Evolutionary conservation across 2,797 vertebrate genomes (phyloP).

Genomic region (Perodicticus potto): DNA sequence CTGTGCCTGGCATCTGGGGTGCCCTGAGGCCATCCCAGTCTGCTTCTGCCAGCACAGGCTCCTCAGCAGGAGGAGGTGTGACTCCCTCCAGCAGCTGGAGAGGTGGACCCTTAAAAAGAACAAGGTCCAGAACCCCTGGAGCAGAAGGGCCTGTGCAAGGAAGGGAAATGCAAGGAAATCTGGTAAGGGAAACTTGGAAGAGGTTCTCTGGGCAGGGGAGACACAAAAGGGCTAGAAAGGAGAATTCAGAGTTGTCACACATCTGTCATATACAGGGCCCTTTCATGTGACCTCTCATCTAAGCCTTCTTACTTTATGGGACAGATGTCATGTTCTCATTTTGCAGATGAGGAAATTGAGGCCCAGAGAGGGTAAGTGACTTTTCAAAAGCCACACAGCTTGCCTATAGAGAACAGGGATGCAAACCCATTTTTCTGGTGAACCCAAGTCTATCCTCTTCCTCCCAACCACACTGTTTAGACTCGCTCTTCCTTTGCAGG

Average conservation of each 20-base stretch:
- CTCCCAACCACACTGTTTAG: not conserved
- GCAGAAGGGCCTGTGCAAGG: not conserved
- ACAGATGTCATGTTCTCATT: not conserved
- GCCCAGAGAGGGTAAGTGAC: not conserved
- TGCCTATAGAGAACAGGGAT: not conserved
- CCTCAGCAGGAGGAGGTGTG: no score
- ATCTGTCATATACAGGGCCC: accelerated
- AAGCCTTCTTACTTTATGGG: not conserved
- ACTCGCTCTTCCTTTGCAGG: not conserved
- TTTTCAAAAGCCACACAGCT: not conserved
- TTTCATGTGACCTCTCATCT: not conserved
- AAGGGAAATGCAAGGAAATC: not conserved
- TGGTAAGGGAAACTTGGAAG: not conserved
- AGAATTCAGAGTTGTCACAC: not conserved
- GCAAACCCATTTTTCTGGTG: not conserved
- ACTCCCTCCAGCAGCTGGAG: no score
- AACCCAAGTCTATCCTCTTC: not conserved
- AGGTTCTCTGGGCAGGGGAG: not conserved
- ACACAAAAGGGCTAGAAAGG: not conserved
- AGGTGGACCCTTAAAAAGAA: not conserved
- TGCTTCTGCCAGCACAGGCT: no score
- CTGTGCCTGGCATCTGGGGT: slow-evolving; percentile 30
- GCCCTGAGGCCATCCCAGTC: not conserved
- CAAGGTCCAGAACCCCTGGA: not conserved
- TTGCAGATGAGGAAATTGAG: not conserved